A percentile compares a stretch with the other conserved stretches of the same genome.
Conservation (phyloP, 1,140 invertebrate species). For the Triops cancriformis region DNA sequence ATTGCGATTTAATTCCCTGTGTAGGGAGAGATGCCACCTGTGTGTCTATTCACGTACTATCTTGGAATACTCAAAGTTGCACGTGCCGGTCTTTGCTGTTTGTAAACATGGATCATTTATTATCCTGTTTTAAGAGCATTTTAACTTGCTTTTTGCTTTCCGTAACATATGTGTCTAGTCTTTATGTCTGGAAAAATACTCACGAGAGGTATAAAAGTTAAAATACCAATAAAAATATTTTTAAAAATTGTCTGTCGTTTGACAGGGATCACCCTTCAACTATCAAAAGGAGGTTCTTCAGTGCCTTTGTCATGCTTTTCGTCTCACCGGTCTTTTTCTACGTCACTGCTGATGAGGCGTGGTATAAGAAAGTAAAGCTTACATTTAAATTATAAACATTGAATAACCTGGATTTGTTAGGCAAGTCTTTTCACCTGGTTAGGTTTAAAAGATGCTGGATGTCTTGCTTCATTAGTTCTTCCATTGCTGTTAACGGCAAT, state of each 20-base stretch:
- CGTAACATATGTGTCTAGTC: slow-evolving; percentile 65
- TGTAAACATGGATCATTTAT: background rate
- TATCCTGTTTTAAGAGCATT: slow-evolving; percentile 32
- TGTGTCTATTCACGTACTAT: background rate
- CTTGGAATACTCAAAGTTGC: background rate
- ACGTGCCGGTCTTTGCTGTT: background rate
- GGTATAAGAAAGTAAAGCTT: background rate
- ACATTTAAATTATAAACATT: slow-evolving; percentile 24
- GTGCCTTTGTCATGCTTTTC: slow-evolving; percentile 69
- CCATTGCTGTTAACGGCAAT: slow-evolving; percentile 73
- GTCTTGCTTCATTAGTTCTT: slow-evolving; percentile 60
- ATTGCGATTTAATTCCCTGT: background rate
- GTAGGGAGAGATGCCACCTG: background rate
- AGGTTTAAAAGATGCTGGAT: slow-evolving; percentile 62
- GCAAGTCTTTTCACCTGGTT: slow-evolving; percentile 56
- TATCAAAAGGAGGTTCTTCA: slow-evolving; percentile 77
- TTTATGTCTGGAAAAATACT: slow-evolving; percentile 70
- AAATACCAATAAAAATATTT: slow-evolving; percentile 15
- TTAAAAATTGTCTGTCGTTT: slow-evolving; percentile 35
- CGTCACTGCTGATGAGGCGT: slow-evolving; percentile 34
- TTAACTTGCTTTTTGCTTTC: slow-evolving; percentile 58
- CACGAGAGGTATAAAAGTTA: slow-evolving; percentile 33
- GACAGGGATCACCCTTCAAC: slow-evolving; percentile 77
- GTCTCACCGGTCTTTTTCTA: slow-evolving; percentile 68
- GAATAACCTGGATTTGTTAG: slow-evolving; percentile 39